A percentile compares a stretch with the other conserved stretches of the same genome.
Evolutionary conservation across 2,888 invertebrate species (phyloP).

Genomic region (Neoascia interrupta): DNA sequence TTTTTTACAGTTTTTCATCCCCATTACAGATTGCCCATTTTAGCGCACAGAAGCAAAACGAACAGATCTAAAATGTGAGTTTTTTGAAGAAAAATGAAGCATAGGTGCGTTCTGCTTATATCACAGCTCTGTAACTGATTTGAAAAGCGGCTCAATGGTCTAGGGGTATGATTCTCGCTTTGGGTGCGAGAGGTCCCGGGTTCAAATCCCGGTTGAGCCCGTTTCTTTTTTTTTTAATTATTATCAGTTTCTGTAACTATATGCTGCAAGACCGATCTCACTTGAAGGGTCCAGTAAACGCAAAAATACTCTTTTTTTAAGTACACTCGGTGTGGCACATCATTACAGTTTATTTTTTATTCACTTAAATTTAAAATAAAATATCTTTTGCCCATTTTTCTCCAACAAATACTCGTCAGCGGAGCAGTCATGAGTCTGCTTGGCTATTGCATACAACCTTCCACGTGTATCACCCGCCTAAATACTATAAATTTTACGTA

Average conservation of each 20-base stretch:
- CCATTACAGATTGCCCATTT: too few species aligned
- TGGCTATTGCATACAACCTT: constrained; percentile 13
- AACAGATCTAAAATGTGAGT: too few species aligned
- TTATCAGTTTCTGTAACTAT: not conserved
- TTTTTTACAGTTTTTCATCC: too few species aligned
- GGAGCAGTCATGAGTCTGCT: not conserved
- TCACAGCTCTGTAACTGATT: not conserved
- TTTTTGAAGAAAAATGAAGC: too few species aligned
- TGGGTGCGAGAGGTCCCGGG: constrained; percentile 70
- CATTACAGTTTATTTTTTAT: constrained; percentile 22
- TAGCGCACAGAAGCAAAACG: too few species aligned
- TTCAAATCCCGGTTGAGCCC: constrained; percentile 70
- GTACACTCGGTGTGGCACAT: constrained; percentile 31
- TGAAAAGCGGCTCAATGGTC: constrained; percentile 63
- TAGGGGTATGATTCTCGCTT: constrained; percentile 70
- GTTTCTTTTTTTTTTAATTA: not conserved
- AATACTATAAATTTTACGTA: constrained; percentile 7
- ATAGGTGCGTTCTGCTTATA: too few species aligned
- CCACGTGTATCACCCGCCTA: not conserved
- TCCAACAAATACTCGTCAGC: not conserved
- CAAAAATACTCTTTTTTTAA: not conserved
- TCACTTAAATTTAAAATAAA: constrained; percentile 39
- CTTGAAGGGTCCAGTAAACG: too few species aligned
- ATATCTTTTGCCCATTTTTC: not conserved
- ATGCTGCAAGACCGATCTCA: too few species aligned